Evolutionary conservation across 2,888 invertebrate genomes (phyloP).

Genomic region (Fragum fragum): DNA sequence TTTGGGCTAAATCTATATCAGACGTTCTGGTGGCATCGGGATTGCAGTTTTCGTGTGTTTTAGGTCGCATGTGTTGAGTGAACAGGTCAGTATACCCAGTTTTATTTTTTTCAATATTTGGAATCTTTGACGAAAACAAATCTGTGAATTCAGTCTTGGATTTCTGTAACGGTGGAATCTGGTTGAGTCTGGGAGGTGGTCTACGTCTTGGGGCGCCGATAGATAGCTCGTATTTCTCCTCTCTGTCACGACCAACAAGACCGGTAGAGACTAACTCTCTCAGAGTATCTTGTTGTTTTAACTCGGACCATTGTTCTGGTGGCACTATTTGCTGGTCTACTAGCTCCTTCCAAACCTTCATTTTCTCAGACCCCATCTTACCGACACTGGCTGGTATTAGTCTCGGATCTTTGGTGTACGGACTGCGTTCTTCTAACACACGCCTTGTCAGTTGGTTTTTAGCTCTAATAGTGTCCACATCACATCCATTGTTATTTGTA

Average conservation of each 20-base stretch:
- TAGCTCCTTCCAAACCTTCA: constrained; percentile 37
- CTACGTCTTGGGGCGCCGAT: constrained; percentile 39
- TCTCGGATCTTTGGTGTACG: neutral
- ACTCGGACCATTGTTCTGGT: constrained; percentile 21
- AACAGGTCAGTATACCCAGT: neutral
- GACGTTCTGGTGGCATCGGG: neutral
- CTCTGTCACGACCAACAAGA: constrained; percentile 29
- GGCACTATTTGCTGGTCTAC: constrained; percentile 37
- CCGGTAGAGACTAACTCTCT: constrained; percentile 47
- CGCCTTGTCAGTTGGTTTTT: neutral
- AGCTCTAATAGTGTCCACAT: neutral
- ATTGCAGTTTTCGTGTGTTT: neutral
- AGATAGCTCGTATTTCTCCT: constrained; percentile 37
- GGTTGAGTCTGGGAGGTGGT: constrained; percentile 39
- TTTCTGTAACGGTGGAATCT: constrained; percentile 35
- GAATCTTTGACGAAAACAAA: constrained; percentile 12
- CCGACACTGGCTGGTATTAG: constrained; percentile 35
- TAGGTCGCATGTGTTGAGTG: neutral
- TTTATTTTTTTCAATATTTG: neutral
- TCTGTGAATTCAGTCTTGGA: constrained; percentile 1
- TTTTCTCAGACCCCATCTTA: constrained; percentile 38
- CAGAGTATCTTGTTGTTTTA: constrained; percentile 41
- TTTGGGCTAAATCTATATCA: neutral
- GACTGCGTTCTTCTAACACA: constrained; percentile 11
- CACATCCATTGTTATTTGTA: neutral